Evolutionary conservation across 2,888 invertebrate species (phyloP).

Genomic region (Branchipolynoe longqiensis): DNA sequence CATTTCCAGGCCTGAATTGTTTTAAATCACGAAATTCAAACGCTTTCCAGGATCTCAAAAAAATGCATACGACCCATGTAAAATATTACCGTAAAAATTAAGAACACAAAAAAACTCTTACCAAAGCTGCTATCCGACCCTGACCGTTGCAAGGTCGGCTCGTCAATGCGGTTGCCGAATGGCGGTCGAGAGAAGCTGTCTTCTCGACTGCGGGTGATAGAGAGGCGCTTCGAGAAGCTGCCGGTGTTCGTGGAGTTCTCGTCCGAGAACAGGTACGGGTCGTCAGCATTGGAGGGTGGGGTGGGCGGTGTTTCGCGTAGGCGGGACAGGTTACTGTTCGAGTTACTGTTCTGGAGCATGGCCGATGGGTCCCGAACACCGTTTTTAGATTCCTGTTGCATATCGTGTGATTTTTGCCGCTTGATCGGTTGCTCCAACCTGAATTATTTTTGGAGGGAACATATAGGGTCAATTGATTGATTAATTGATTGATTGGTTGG

Average conservation of each 20-base stretch:
- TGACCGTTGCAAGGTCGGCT: not conserved
- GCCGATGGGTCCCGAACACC: not conserved
- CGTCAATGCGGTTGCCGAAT: constrained; percentile 47
- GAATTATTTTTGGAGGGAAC: too few relatives aligned
- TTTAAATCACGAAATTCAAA: too few relatives aligned
- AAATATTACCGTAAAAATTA: too few relatives aligned
- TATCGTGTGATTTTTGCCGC: constrained; percentile 83
- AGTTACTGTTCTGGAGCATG: constrained; percentile 10
- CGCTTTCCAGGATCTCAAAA: too few relatives aligned
- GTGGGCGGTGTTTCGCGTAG: constrained; percentile 82
- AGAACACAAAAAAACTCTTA: too few relatives aligned
- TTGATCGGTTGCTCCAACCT: constrained; percentile 95
- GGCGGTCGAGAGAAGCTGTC: constrained; percentile 73
- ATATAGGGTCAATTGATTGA: too few relatives aligned
- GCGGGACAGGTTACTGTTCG: not conserved
- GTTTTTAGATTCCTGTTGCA: not conserved
- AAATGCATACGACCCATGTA: too few relatives aligned
- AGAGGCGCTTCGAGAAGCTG: constrained; percentile 68
- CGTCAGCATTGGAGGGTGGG: constrained; percentile 83
- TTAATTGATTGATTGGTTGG: too few relatives aligned
- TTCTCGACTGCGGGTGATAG: constrained; percentile 73
- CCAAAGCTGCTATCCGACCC: constrained; percentile 44
- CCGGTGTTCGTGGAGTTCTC: constrained; percentile 82
- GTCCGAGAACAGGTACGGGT: constrained; percentile 89
- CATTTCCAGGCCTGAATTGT: too few relatives aligned